These are phyloP conservation scores for Chaenodraco wilsoni DNA, from an alignment of 2,797 vertebrate genomes.

Conservation along the genomic window DNA sequence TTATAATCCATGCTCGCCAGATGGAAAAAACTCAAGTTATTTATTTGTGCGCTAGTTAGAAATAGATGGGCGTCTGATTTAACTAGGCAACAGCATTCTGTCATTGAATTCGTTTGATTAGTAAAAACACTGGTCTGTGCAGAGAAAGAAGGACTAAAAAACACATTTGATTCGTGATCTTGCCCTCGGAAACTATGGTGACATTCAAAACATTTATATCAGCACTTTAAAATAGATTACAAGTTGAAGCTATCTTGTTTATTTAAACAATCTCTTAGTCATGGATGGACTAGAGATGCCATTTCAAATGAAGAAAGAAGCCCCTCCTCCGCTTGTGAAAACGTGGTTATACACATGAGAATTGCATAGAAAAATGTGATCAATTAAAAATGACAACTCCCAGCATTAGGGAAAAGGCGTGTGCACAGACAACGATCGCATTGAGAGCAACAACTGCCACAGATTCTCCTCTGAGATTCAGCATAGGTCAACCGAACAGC, in stretches of 20 bases:
- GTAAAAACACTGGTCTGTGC: slow-evolving; percentile 19
- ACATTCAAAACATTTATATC: slow-evolving; percentile 13
- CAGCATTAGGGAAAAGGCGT: slow-evolving; percentile 6
- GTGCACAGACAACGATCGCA: slow-evolving; percentile 1
- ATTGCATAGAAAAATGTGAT: slow-evolving; percentile 8
- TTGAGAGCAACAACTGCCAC: slow-evolving; percentile 53
- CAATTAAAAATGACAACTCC: slow-evolving; percentile 20
- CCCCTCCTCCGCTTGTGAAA: slow-evolving; percentile 2
- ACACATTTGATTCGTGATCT: background rate
- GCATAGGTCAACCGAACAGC: slow-evolving; percentile 70
- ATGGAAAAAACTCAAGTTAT: slow-evolving; percentile 23
- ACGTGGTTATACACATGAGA: slow-evolving; percentile 1
- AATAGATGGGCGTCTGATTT: slow-evolving; percentile 35
- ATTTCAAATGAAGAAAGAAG: background rate
- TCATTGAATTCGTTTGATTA: slow-evolving; percentile 17
- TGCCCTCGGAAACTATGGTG: slow-evolving; percentile 22
- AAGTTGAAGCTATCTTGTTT: background rate
- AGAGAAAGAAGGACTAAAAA: background rate
- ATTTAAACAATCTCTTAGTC: background rate
- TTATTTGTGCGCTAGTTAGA: slow-evolving; percentile 5
- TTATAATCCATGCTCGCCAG: slow-evolving; percentile 22
- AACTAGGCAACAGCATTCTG: slow-evolving; percentile 1
- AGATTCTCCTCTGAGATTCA: slow-evolving; percentile 56
- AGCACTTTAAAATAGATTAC: background rate
- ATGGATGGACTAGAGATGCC: background rate